These are phyloP conservation scores for Drosophila neonasuta DNA, from an alignment of 2,888 invertebrate species.

Conservation along the genomic window DNA sequence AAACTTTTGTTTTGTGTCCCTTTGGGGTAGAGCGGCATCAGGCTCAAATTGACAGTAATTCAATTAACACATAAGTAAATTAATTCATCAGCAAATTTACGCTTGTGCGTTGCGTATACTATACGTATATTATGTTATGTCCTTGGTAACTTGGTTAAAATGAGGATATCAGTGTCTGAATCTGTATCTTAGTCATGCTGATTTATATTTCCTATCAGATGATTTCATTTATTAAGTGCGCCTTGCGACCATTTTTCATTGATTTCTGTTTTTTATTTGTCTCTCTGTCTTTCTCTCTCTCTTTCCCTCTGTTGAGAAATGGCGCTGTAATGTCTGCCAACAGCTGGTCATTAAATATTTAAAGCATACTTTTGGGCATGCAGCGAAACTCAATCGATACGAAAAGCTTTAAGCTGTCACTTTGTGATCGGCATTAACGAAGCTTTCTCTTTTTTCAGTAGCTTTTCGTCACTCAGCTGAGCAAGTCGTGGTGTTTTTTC, in stretches of 20 bases:
- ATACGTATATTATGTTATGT: not conserved
- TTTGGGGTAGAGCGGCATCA: constrained; percentile 1
- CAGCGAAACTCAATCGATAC: constrained; percentile 33
- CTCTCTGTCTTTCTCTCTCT: not conserved
- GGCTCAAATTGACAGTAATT: constrained; percentile 37
- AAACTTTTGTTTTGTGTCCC: constrained; percentile 7
- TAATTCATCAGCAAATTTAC: constrained; percentile 37
- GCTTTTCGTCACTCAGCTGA: constrained; percentile 21
- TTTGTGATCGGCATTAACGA: constrained; percentile 19
- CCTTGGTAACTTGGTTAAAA: not conserved
- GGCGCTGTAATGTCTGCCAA: constrained; percentile 4
- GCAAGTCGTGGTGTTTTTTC: constrained; percentile 24
- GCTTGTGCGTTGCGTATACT: constrained; percentile 6
- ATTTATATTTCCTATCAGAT: not conserved
- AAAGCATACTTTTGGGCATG: constrained; percentile 46
- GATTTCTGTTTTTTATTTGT: not conserved
- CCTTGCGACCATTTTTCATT: not conserved
- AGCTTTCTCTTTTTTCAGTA: constrained; percentile 33
- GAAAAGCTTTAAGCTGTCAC: constrained; percentile 23
- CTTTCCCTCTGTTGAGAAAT: too few species aligned
- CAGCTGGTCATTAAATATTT: constrained; percentile 32
- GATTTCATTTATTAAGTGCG: not conserved
- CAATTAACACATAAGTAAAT: constrained; percentile 45
- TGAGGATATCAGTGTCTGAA: constrained; percentile 1
- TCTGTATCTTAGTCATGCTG: not conserved